Base-by-base conservation (phyloP, 2,113 vertebrate genomes). In the Alectura lathami region DNA sequence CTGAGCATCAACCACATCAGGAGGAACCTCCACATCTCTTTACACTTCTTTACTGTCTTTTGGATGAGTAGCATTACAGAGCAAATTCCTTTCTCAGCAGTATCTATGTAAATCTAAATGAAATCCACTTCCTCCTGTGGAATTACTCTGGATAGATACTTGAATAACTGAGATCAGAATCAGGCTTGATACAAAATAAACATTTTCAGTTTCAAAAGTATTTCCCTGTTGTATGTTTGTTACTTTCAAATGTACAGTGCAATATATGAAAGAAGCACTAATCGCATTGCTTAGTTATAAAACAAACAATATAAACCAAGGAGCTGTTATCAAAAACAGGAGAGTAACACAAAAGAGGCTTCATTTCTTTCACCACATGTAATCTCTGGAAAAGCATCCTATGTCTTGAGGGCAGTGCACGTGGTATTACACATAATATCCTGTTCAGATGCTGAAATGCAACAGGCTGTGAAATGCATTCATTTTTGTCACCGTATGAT, bases 261-360 rank as follows among this genome's bases (percentile, higher is more conserved):
- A 93, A 86, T 86, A 81, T 60, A 70, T 51, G 86, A 91, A 91
- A 72, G 69, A 87, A 75, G 85, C 88, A 89, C 68, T 93, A 94
- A 78, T 72, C 0, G 0, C 42, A 45, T 88, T 70, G 34, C 74
- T 90, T 43, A 85, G 81, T 91, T 94, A 97, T 68, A 93, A 95
- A 96, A 96, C 51, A 88, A 96, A 87, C 59, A 81, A 54, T 94
- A 89, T 42, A 94, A 96, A 94, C 68, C 68, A 91, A 95, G 74
- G 89, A 86, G 91, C 73, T 89, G 85, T 63, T 91, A 89, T 89
- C 77, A 93, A 96, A 96, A 93, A 94, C 0, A 2, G 56, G 42
- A 88, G 64, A 81, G 45, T 70, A 70, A 54, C 75, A 75, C 38
- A 85, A 91, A 94, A 73, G 82, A 96, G 75, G 75, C 63, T 94